Conservation (phyloP, 2,113 vertebrate species). For the Tetrao urogallus region DNA sequence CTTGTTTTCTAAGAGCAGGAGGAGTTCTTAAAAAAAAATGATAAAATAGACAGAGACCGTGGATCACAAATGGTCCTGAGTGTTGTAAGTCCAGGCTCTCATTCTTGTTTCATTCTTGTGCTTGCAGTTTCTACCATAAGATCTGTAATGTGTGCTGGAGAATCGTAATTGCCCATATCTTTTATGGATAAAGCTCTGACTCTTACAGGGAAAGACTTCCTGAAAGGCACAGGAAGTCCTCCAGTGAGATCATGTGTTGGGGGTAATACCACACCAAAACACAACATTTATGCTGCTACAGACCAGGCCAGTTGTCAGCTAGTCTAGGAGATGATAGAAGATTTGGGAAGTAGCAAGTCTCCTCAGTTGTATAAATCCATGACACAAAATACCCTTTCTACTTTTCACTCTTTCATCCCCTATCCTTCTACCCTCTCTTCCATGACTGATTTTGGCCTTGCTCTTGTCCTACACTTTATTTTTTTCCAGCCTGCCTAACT, state of each 20-base stretch:
- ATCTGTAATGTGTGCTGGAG: fast-evolving
- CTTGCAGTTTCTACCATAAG: background rate
- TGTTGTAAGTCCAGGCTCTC: background rate
- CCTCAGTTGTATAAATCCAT: fast-evolving
- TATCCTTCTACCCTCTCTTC: background rate
- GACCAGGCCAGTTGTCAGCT: background rate
- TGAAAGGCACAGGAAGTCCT: background rate
- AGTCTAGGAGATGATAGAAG: background rate
- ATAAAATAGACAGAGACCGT: background rate
- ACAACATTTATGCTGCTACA: background rate
- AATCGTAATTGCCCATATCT: background rate
- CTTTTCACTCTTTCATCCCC: background rate
- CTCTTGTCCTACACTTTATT: background rate
- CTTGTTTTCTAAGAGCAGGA: background rate
- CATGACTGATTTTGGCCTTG: background rate
- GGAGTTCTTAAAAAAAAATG: background rate
- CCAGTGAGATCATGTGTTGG: fast-evolving
- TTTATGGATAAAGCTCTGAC: background rate
- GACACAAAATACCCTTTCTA: background rate
- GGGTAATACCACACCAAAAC: background rate
- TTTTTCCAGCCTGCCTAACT: background rate
- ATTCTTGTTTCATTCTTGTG: background rate
- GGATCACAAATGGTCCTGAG: background rate
- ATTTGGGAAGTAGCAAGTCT: background rate
- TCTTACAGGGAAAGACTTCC: background rate